phyloP scores from a whole-genome alignment of 2,113 vertebrate species.

The Myocastor coypus region DNA sequence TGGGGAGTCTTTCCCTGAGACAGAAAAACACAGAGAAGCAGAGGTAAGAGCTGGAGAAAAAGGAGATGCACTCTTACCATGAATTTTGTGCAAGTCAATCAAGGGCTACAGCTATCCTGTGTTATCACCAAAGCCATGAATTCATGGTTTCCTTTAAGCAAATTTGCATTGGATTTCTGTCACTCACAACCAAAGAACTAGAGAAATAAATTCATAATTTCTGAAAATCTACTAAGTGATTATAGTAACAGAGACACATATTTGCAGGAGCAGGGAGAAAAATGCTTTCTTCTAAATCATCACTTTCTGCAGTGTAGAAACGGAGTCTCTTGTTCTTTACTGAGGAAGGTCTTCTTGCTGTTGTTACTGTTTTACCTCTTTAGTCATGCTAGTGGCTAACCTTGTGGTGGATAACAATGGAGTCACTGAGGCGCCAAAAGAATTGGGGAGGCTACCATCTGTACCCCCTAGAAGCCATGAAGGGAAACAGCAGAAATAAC shows the following conservation, averaged over 20 bases:
- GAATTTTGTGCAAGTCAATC: not conserved
- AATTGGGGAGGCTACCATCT: not conserved
- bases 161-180: conserved; percentile 3
- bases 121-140: not conserved
- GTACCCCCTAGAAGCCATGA: not conserved
- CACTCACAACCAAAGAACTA: conserved; percentile 11
- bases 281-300: not conserved
- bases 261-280: not conserved
- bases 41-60: not conserved
- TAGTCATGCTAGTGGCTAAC: not conserved
- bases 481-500: not conserved
- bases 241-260: not conserved
- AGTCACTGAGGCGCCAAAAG: not conserved
- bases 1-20: not conserved
- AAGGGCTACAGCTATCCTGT: not conserved
- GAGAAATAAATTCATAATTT: not conserved
- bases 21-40: not conserved
- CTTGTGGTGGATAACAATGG: not conserved
- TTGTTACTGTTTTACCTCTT: not conserved
- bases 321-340: not conserved
- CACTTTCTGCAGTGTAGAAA: conserved; percentile 24
- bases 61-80: not conserved
- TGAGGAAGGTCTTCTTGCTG: not conserved
- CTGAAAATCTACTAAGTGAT: not conserved
- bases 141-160: not conserved